A percentile compares a stretch with the other conserved stretches of the same genome.
Conservation (phyloP, 35 echinoderm and acorn worm genomes). For the Heliocidaris tuberculata region DNA sequence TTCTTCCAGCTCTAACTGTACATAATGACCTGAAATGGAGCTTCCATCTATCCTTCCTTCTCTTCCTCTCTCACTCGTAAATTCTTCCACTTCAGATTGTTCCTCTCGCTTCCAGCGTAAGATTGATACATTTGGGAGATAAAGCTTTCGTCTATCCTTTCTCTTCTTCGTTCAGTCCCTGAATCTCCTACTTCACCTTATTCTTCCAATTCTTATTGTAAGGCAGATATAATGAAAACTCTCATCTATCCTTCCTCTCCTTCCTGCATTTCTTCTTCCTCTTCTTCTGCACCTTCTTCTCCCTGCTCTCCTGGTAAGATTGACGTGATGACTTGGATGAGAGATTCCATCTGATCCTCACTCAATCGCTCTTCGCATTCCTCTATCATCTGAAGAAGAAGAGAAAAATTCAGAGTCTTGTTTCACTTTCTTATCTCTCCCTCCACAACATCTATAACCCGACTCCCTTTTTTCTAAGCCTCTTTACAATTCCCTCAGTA, state of each 20-base stretch:
- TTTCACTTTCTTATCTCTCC: too few relatives aligned
- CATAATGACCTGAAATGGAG: too few relatives aligned
- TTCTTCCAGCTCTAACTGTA: too few relatives aligned
- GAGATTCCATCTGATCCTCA: constrained; percentile 89
- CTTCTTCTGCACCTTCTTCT: constrained; percentile 57
- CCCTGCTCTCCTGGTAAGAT: constrained; percentile 73
- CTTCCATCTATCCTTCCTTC: too few relatives aligned
- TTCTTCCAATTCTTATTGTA: not conserved
- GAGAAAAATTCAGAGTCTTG: not conserved
- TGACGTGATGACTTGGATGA: constrained; percentile 76
- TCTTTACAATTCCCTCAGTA: too few relatives aligned
- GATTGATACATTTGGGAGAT: too few relatives aligned
- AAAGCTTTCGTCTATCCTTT: too few relatives aligned
- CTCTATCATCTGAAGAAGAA: constrained; percentile 85
- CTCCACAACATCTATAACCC: too few relatives aligned
- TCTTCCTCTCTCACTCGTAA: too few relatives aligned
- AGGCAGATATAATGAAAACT: not conserved
- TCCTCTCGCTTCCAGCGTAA: too few relatives aligned
- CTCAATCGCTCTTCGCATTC: constrained; percentile 93
- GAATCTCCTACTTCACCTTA: not conserved
- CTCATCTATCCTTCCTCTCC: constrained; percentile 20
- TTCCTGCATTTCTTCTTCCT: constrained; percentile 28
- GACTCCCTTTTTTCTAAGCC: too few relatives aligned
- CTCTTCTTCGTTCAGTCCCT: not conserved
- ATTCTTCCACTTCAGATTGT: too few relatives aligned